Evolutionary conservation across 2,113 vertebrate genomes (phyloP), one percentile per base, ranked within the genome.

Genomic region (Dipodomys merriami): DNA sequence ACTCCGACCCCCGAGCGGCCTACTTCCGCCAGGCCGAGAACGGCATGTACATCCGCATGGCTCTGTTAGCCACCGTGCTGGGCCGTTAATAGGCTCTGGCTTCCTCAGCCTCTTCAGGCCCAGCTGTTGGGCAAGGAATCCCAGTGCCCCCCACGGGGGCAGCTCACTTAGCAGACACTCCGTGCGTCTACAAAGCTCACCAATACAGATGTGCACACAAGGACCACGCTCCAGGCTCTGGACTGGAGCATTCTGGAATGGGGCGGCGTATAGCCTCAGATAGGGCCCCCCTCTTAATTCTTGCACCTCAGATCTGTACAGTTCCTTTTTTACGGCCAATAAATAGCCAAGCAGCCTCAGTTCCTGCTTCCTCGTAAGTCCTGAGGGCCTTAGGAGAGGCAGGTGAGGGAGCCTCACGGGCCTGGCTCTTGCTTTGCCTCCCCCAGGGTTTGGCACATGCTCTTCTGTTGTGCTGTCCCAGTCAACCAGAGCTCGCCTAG

Each of bases 21-120:
- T 99, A 99, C 88, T 99, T 99, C 98, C 99, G 99, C 13, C 99
- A 99, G 97, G 99, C 99, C 0, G 99, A 99, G 97, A 99, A 99
- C 0, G 99, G 99, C 96, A 99, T 99, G 99, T 99, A 99, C 96
- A 98, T 99, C 73, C 98, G 99, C 1, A 99, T 99, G 99, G 99
- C 99, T n/a, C 98, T 99, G 88, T 96, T 99, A 73, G 99, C 99
- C 97, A 99, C 99, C 0, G 98, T 99, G 62, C 97, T 99, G 30
- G 99, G 99, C 67, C 98, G 98, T 68, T 99, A 97, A 97, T 98
- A 92, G 95, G 30, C 1, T 57, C 57, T 2, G 0, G 64, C 12
- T 29, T 53, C 25, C 64, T 33, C 35, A 4, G 44, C 33, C 49
- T 87, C 91, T 18, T 60, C 77, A 49, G 77, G 84, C 93, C 79